phyloP scores from a whole-genome alignment of 2,888 invertebrate species.

The Cataglyphis livida region DNA sequence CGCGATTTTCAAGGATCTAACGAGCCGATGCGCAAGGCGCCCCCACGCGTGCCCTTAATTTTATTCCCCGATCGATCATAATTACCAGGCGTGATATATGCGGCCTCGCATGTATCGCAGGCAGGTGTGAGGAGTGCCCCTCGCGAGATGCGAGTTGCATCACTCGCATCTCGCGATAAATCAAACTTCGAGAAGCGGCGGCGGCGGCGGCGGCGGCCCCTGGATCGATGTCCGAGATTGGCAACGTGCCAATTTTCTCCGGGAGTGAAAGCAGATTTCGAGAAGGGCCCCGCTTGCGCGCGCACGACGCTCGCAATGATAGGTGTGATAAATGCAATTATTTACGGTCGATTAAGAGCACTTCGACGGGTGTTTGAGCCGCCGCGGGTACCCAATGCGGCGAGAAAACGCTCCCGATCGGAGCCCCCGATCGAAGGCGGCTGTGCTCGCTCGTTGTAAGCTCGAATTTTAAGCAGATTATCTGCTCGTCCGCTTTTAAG shows the following conservation, averaged over 20 bases:
- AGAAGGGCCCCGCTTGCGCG: conserved; percentile 66
- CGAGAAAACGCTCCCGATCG: conserved; percentile 72
- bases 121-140: conserved; percentile 68
- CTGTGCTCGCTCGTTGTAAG: conserved; percentile 67
- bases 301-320: conserved; percentile 75
- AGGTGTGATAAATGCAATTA: conserved; percentile 85
- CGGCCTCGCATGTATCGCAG: conserved; percentile 23
- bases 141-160: conserved; percentile 61
- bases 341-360: conserved; percentile 85
- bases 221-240: conserved; percentile 76
- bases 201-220: conserved; percentile 35
- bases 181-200: conserved; percentile 67
- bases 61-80: conserved; percentile 46
- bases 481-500: conserved; percentile 72
- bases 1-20: conserved; percentile 37
- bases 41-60: conserved; percentile 46
- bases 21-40: conserved; percentile 19
- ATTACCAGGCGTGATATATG: conserved; percentile 57
- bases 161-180: conserved; percentile 66
- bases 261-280: conserved; percentile 79
- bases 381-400: conserved; percentile 64
- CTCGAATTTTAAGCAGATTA: conserved; percentile 84
- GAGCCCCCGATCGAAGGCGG: conserved; percentile 75
- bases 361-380: conserved; percentile 63
- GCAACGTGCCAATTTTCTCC: conserved; percentile 78